These are phyloP conservation scores for Volucella inflata DNA, from an alignment of 2,888 invertebrate genomes.

Conservation along the genomic window DNA sequence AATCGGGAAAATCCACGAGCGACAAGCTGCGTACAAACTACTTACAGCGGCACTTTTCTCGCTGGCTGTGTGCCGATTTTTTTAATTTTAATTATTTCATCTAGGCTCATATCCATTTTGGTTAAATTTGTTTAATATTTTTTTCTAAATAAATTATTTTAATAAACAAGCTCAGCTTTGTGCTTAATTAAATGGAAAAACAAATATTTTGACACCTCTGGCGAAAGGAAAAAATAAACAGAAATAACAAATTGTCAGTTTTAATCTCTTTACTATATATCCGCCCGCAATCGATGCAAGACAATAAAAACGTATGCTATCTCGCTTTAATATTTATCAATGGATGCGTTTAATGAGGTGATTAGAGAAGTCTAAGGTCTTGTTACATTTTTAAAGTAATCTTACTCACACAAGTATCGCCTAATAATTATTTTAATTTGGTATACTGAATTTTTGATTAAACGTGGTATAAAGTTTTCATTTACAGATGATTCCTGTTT, in stretches of 20 bases:
- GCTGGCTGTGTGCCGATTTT: conserved; percentile 68
- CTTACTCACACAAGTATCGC: no score
- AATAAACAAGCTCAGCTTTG: conserved; percentile 1
- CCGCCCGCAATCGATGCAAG: conserved; percentile 31
- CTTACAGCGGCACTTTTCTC: conserved; percentile 65
- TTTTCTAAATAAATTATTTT: background rate
- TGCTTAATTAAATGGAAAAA: conserved; percentile 4
- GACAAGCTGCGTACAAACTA: background rate
- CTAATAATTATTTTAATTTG: no score
- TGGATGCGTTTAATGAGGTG: background rate
- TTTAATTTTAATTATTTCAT: conserved; percentile 80
- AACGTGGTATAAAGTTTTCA: no score
- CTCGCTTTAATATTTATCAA: background rate
- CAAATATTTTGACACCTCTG: conserved; percentile 27
- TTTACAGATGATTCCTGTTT: no score
- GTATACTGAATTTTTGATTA: no score
- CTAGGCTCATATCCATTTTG: conserved; percentile 80
- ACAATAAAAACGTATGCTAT: background rate
- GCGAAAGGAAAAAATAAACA: conserved; percentile 66
- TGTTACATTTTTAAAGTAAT: background rate
- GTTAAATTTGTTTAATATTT: conserved; percentile 8
- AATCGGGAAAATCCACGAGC: background rate
- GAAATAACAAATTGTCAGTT: conserved; percentile 45
- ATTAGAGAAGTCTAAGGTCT: background rate
- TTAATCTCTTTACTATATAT: background rate